These are phyloP conservation scores for Sakesphorus luctuosus DNA, from an alignment of 2,113 vertebrate genomes.

Conservation along the genomic window DNA sequence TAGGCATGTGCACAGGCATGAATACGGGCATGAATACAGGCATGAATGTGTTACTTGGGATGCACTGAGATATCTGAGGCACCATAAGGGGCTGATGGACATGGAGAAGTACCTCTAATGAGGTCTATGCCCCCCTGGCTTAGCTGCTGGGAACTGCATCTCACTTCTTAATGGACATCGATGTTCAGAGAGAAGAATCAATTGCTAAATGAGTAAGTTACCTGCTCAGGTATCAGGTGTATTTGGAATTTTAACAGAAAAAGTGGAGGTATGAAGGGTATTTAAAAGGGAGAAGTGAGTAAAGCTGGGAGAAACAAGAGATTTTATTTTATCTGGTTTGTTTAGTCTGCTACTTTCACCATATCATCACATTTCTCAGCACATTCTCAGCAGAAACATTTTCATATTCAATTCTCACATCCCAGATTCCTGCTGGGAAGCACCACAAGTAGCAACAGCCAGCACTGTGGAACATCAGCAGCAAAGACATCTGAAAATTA, in stretches of 20 bases:
- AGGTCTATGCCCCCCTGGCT: background rate
- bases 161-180: background rate
- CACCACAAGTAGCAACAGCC: background rate
- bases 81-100: background rate
- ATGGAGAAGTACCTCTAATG: background rate
- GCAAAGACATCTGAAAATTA: background rate
- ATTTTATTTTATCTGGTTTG: background rate
- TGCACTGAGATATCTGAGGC: background rate
- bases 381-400: background rate
- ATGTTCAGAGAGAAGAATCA: background rate
- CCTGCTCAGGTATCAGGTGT: background rate
- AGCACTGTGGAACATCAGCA: background rate
- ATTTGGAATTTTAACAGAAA: background rate
- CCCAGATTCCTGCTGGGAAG: slow-evolving; percentile 4
- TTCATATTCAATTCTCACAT: background rate
- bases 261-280: background rate
- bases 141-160: background rate
- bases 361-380: background rate
- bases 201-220: background rate
- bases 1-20: background rate
- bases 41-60: background rate
- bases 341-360: background rate
- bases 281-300: background rate
- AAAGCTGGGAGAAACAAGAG: background rate
- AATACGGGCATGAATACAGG: too few species aligned